phyloP scores from a whole-genome alignment of 2,888 invertebrate genomes.

The Synergus japonicus region DNA sequence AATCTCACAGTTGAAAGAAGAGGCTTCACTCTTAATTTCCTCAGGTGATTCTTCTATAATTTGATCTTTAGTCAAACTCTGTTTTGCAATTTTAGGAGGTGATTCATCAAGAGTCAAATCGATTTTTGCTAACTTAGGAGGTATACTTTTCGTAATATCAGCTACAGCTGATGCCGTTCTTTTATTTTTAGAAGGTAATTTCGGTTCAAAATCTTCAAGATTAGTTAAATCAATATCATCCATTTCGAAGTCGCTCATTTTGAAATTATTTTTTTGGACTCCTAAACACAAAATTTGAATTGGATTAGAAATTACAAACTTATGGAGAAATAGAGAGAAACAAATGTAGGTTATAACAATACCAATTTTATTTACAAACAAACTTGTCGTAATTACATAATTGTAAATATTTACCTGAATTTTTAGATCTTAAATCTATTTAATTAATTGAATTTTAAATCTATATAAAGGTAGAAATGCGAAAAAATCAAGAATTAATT shows the following conservation, averaged over 20 bases:
- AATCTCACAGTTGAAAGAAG: constrained; percentile 27
- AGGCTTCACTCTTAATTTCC: neutral
- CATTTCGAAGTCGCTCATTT: constrained; percentile 6
- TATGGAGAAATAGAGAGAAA: neutral
- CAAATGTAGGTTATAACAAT: neutral
- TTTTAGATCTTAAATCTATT: neutral
- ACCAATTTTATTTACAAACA: neutral
- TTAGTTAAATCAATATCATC: constrained; percentile 24
- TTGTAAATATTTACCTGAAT: neutral
- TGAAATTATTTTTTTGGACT: neutral
- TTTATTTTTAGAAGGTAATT: constrained; percentile 1
- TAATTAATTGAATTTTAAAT: neutral
- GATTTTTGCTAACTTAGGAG: neutral
- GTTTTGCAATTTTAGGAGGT: constrained; percentile 1
- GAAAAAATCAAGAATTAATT: neutral
- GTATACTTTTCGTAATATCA: neutral
- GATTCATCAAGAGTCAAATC: constrained; percentile 6
- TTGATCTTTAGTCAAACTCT: neutral
- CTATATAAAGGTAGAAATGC: neutral
- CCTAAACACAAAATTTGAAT: neutral
- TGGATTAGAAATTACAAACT: too few species aligned
- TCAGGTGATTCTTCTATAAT: neutral
- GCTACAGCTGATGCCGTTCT: neutral
- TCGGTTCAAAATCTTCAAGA: constrained; percentile 4
- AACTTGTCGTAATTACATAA: neutral